Conservation (phyloP, 2,888 invertebrate genomes). For the Eilema sororculum region DNA sequence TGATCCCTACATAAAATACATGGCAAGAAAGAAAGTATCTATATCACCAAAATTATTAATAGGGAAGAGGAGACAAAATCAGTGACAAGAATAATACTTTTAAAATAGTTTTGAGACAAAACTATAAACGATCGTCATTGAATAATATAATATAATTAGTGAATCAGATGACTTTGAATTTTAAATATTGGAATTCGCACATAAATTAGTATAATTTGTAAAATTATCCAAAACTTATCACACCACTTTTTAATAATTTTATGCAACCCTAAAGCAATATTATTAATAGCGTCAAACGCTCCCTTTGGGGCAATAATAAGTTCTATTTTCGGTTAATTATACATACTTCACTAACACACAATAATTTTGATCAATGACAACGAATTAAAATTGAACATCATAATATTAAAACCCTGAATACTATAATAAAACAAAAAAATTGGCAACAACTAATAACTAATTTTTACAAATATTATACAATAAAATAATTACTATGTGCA, state of each 20-base stretch:
- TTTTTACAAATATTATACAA: conserved; percentile 83
- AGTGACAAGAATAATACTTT: conserved; percentile 73
- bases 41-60: conserved; percentile 73
- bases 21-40: conserved; percentile 85
- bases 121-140: conserved; percentile 64
- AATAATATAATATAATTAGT: conserved; percentile 56
- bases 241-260: conserved; percentile 85
- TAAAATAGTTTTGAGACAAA: conserved; percentile 53
- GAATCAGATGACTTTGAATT: conserved; percentile 75
- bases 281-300: conserved; percentile 86
- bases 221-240: conserved; percentile 88
- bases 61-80: conserved; percentile 55
- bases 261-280: conserved; percentile 86
- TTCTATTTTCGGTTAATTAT: conserved; percentile 84
- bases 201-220: conserved; percentile 87
- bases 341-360: conserved; percentile 86
- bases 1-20: conserved; percentile 84
- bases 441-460: conserved; percentile 86
- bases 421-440: conserved; percentile 82
- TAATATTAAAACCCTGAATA: conserved; percentile 86
- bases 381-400: conserved; percentile 84
- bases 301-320: conserved; percentile 85
- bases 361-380: conserved; percentile 87
- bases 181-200: conserved; percentile 84
- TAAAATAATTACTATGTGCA: conserved; percentile 87